Conservation (phyloP, 2,113 vertebrate genomes). For the Camelus bactrianus region DNA sequence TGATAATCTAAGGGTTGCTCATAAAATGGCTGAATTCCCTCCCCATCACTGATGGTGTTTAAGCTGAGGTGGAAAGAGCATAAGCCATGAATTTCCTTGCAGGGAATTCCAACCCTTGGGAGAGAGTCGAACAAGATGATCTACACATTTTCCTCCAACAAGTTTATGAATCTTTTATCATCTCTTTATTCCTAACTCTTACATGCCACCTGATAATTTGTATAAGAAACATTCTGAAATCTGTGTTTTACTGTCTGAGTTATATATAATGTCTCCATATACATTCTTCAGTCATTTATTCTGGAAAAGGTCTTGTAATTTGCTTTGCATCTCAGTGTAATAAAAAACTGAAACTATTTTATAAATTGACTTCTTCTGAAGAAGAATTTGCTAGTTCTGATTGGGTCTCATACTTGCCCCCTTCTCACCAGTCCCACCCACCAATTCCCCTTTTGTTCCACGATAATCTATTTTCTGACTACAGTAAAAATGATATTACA, state of each 20-base stretch:
- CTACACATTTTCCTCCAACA: neutral
- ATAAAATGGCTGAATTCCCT: neutral
- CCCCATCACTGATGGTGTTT: neutral
- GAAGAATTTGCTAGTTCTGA: neutral
- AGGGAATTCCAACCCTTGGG: neutral
- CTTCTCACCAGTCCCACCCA: neutral
- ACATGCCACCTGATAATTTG: neutral
- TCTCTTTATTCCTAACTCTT: neutral
- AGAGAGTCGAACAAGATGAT: neutral
- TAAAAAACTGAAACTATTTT: neutral
- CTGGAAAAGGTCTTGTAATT: neutral
- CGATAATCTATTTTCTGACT: neutral
- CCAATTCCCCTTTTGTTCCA: neutral
- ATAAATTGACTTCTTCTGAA: neutral
- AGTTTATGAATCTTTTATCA: neutral
- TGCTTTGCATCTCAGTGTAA: neutral
- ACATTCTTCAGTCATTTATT: neutral
- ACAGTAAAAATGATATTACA: neutral
- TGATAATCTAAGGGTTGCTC: neutral
- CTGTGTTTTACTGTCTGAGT: neutral
- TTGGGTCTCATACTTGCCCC: neutral
- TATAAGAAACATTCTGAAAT: neutral
- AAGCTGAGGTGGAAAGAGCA: neutral
- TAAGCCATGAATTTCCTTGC: neutral
- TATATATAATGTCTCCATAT: neutral